Base-by-base conservation (phyloP, 2,888 invertebrate species). In the Sclerodermus sp. region DNA sequence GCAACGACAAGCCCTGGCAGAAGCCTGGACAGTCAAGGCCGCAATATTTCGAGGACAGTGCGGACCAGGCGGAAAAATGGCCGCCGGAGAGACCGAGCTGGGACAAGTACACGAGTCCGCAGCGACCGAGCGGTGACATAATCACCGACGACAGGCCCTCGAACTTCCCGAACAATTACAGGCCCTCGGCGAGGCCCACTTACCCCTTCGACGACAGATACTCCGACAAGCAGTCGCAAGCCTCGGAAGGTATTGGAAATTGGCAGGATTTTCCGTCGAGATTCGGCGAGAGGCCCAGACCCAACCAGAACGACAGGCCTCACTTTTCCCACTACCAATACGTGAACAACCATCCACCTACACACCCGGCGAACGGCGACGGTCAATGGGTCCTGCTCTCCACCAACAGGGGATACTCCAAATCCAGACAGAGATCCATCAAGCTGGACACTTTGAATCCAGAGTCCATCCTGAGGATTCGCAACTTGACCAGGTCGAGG, bases 311-410 rank as follows among this genome's bases (percentile, higher is more conserved):
- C 51, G 71, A 66, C 6, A 54, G 71, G 12, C 76, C 77, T 3
- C 59, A 67, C 8, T 80, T 82, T 42, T 83, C 84, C 34, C 80
- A 82, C 15, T 83, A 83, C 58, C 70, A 74, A 14, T 76, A 77
- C 52, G 60, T 60, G 36, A 44, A 60, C 31, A 69, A 66, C 44
- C 83, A 84, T 66, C 83, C 85, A 0, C 75, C 80, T 2, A 81
- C 82, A 1, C 83, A 87, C 71, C 88, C 88, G 0, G 81, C 83
- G 0, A 81, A 82, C 53, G 87, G 87, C 1, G 87, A 89, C 52
- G 90, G 90, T 0, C 87, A 89, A 62, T 90, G 90, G 90, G 85
- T 90, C 1, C 78, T 90, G 1, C 76, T 90, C 6, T 89, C 89
- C 0, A 89, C 89, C 2, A 90, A 90, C 10, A 88, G 89, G 77